Evolutionary conservation across 2,888 invertebrate genomes (phyloP).

Genomic region (Phortica magna): DNA sequence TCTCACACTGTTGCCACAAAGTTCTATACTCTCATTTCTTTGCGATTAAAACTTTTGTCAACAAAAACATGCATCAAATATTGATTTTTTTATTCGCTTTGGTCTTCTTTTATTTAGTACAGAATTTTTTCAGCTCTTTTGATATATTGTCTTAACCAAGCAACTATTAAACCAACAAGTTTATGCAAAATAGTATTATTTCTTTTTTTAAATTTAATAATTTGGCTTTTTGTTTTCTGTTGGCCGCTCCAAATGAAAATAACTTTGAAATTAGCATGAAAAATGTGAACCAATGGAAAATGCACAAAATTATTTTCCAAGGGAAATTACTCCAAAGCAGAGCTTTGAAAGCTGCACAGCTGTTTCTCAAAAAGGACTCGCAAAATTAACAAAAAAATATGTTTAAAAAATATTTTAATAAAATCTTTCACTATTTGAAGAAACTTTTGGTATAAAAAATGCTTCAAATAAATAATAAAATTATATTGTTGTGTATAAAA

Average conservation of each 20-base stretch:
- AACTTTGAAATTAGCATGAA: slow-evolving; percentile 9
- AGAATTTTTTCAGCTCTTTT: not conserved
- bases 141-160: not conserved
- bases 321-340: no score
- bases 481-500: no score
- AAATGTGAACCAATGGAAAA: slow-evolving; percentile 66
- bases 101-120: not conserved
- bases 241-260: not conserved
- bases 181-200: not conserved
- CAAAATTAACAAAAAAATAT: no score
- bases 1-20: slow-evolving; percentile 24
- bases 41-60: slow-evolving; percentile 27
- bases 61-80: slow-evolving; percentile 11
- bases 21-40: no score
- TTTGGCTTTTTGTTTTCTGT: not conserved
- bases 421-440: no score
- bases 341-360: no score
- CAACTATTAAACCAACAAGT: not conserved
- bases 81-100: slow-evolving; percentile 14
- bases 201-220: not conserved
- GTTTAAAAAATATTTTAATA: no score
- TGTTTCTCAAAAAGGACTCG: no score
- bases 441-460: no score
- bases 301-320: slow-evolving; percentile 18
- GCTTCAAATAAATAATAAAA: no score